Evolutionary conservation across 2,888 invertebrate genomes (phyloP).

Genomic region (Athetis lepigone): DNA sequence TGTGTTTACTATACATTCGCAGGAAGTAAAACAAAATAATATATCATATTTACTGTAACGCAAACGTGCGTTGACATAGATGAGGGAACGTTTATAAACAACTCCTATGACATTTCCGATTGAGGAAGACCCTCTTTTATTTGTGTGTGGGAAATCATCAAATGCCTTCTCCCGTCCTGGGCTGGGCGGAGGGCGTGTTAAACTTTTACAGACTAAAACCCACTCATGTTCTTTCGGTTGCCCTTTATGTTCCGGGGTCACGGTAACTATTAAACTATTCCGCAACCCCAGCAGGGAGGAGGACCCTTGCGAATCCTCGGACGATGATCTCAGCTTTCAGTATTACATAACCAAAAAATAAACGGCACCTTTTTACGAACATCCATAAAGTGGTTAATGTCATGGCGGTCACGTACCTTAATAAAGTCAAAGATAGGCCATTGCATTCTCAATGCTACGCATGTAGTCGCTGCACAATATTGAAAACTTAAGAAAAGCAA

Average conservation of each 20-base stretch:
- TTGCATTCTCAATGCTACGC: neutral
- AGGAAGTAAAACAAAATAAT: slow-evolving; percentile 30
- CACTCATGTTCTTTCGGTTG: too few relatives aligned
- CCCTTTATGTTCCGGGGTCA: too few relatives aligned
- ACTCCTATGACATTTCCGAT: slow-evolving; percentile 24
- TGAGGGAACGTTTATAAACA: slow-evolving; percentile 1
- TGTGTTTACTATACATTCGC: slow-evolving; percentile 16
- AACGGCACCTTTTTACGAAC: slow-evolving; percentile 60
- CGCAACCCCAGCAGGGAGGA: too few relatives aligned
- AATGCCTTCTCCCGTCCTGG: too few relatives aligned
- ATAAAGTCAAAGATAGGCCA: slow-evolving; percentile 57
- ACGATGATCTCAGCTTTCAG: slow-evolving; percentile 77
- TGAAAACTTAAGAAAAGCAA: slow-evolving; percentile 3
- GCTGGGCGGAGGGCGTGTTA: too few relatives aligned
- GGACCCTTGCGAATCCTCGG: slow-evolving; percentile 72
- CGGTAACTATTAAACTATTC: too few relatives aligned
- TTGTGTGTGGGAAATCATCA: too few relatives aligned
- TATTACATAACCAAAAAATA: slow-evolving; percentile 59
- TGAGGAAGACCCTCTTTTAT: slow-evolving; percentile 18
- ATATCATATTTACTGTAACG: slow-evolving; percentile 4
- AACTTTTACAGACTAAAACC: too few relatives aligned
- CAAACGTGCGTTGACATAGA: slow-evolving; percentile 6
- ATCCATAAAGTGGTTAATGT: slow-evolving; percentile 72
- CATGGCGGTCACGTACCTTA: slow-evolving; percentile 48
- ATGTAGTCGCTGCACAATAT: neutral